phyloP scores from a whole-genome alignment of 2,113 vertebrate species.

The Chelonoidis abingdonii region DNA sequence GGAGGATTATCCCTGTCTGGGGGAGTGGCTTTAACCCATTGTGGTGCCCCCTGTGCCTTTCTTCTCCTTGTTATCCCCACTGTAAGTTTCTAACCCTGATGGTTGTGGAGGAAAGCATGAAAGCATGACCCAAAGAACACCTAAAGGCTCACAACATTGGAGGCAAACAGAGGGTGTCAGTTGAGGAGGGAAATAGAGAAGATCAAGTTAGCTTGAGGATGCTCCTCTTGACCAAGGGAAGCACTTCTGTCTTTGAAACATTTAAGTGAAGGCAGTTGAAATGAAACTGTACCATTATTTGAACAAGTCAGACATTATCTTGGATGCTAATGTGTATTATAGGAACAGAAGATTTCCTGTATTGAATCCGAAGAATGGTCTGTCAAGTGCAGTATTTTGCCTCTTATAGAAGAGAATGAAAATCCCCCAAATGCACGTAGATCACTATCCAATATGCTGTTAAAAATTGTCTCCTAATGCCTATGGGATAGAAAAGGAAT shows the following conservation, averaged over 20 bases:
- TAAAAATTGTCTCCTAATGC: background rate
- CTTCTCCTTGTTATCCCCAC: background rate
- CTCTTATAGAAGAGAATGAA: conserved; percentile 20
- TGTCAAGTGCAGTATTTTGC: background rate
- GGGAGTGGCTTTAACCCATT: background rate
- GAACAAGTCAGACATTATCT: conserved; percentile 41
- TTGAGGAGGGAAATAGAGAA: background rate
- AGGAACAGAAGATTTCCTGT: conserved; percentile 47
- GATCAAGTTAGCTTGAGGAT: background rate
- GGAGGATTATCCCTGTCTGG: background rate
- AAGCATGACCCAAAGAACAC: background rate
- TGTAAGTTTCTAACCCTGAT: background rate
- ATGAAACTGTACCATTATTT: background rate
- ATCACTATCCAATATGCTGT: background rate
- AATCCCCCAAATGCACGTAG: background rate
- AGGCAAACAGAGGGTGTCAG: background rate
- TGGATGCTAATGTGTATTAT: conserved; percentile 27
- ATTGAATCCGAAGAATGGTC: conserved; percentile 25
- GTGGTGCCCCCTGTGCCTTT: background rate
- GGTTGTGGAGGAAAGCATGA: background rate
- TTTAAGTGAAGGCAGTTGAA: conserved; percentile 46
- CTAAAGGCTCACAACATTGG: background rate
- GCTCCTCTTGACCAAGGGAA: background rate
- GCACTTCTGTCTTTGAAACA: conserved; percentile 30
- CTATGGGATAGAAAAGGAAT: background rate